These are phyloP conservation scores for Dendrolimus houi DNA, from an alignment of 2,888 invertebrate genomes.

Conservation along the genomic window DNA sequence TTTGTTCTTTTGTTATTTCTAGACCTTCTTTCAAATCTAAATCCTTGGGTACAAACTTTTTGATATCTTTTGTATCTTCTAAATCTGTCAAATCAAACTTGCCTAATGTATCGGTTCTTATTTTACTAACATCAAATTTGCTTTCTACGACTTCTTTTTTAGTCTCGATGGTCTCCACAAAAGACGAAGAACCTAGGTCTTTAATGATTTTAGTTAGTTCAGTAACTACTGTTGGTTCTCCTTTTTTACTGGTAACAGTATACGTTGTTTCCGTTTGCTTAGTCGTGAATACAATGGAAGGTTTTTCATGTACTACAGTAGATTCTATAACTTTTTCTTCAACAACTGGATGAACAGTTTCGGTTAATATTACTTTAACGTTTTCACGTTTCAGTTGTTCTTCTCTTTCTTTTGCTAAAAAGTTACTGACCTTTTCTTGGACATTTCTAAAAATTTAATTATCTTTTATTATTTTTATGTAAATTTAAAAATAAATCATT, in stretches of 20 bases:
- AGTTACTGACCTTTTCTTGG: constrained; percentile 44
- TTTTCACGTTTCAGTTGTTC: constrained; percentile 53
- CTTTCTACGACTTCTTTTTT: constrained; percentile 21
- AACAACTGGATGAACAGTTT: constrained; percentile 13
- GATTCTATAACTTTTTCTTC: constrained; percentile 17
- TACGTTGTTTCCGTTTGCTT: constrained; percentile 36
- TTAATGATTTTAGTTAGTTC: constrained; percentile 24
- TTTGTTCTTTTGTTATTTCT: constrained; percentile 60
- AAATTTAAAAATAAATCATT: neutral
- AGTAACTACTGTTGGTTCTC: constrained; percentile 22
- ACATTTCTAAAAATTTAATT: constrained; percentile 27
- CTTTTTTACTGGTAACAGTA: constrained; percentile 20
- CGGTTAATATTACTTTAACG: constrained; percentile 9
- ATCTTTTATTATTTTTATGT: neutral
- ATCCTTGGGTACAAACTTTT: constrained; percentile 38
- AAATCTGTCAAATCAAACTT: constrained; percentile 45
- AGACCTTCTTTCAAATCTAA: constrained; percentile 36
- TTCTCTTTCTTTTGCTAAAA: constrained; percentile 52
- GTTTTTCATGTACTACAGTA: constrained; percentile 13
- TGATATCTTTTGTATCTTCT: constrained; percentile 30
- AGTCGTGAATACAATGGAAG: constrained; percentile 25
- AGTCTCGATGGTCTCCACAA: constrained; percentile 24
- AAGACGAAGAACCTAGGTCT: constrained; percentile 19
- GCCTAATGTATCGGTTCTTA: constrained; percentile 57
- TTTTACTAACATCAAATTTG: constrained; percentile 62